A percentile compares a stretch with the other conserved stretches of the same genome.
These are phyloP conservation scores for Zaprionus lachaisei DNA, from an alignment of 1,140 invertebrate species.

Conservation along the genomic window DNA sequence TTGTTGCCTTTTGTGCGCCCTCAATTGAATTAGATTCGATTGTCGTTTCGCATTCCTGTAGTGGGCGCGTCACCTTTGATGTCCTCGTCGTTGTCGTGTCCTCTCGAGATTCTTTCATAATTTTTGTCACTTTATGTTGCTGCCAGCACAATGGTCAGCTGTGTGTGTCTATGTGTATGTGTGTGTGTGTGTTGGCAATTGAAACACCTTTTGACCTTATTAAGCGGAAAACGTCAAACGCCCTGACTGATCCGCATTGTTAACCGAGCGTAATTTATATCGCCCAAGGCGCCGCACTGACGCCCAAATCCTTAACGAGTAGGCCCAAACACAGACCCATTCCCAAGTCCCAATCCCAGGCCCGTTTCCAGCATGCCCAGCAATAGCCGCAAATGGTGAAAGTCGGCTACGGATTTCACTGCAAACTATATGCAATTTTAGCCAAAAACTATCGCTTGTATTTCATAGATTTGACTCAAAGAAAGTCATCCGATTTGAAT, in stretches of 20 bases:
- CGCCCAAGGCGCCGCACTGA: slow-evolving; percentile 63
- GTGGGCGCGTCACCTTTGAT: slow-evolving; percentile 80
- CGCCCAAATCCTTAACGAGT: slow-evolving; percentile 27
- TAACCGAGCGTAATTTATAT: slow-evolving; percentile 74
- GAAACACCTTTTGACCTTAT: slow-evolving; percentile 75
- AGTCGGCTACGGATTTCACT: background rate
- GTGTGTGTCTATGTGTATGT: background rate
- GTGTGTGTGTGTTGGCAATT: slow-evolving; percentile 49
- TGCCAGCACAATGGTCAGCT: slow-evolving; percentile 14
- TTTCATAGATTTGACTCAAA: background rate
- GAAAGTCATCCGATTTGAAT: background rate
- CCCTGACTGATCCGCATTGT: slow-evolving; percentile 54
- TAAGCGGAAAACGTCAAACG: slow-evolving; percentile 64
- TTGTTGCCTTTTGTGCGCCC: slow-evolving; percentile 42
- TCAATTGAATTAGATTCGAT: slow-evolving; percentile 63
- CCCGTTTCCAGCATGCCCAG: background rate
- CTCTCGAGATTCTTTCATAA: slow-evolving; percentile 68
- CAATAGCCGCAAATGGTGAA: too few relatives aligned
- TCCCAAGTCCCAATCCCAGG: background rate
- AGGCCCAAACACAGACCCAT: background rate
- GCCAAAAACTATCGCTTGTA: background rate
- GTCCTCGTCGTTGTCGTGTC: slow-evolving; percentile 14
- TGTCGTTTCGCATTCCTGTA: slow-evolving; percentile 55
- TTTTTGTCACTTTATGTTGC: slow-evolving; percentile 67
- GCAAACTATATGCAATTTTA: background rate